Base-by-base conservation (phyloP, 2,888 invertebrate species). In the Rugalucina vietnamica region DNA sequence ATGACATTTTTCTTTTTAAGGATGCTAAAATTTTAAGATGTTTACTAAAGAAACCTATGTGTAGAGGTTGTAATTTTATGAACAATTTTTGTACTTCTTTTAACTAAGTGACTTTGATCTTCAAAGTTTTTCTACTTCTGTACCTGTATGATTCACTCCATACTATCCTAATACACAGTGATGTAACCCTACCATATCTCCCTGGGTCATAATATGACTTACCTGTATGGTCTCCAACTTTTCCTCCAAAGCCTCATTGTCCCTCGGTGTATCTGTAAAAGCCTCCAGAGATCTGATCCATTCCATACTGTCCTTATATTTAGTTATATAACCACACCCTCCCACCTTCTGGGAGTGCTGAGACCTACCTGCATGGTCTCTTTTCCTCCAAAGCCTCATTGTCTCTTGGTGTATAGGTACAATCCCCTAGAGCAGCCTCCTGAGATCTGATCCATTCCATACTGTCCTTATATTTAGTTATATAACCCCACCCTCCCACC, bases 321-420 rank as follows among this genome's bases (percentile, higher is more conserved):
- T 96, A 39, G 96, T 96, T 93, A 97, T 97, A 94, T 98, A 99
- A 0, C 96, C 95, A n/a, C n/a, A n/a, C n/a, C n/a, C n/a, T n/a
- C n/a, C n/a, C n/a, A n/a, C n/a, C n/a, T n/a, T n/a, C n/a, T n/a
- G n/a, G n/a, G n/a, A n/a, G n/a, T n/a, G n/a, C n/a, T n/a, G n/a
- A n/a, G 32, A 79, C 79, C 18, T n/a, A n/a, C n/a, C n/a, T n/a
- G n/a, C n/a, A n/a, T n/a, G n/a, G n/a, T n/a, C n/a, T n/a, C 78
- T 92, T 92, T 5, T 93, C 94, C 88, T 95, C 95, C 50, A 98
- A 95, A 18, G 97, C 96, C 72, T 96, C 96, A 85, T 98, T 96
- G 93, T 98, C 98, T 0, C 98, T 98, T 1, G 97, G 97, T 84
- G 98, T 97, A 95, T 98, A 97, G 90, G 97, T 96, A 94, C 97